Evolutionary conservation across 2,888 invertebrate genomes (phyloP), one percentile per base, ranked within the genome.

Genomic region (Palloptera scutellata): DNA sequence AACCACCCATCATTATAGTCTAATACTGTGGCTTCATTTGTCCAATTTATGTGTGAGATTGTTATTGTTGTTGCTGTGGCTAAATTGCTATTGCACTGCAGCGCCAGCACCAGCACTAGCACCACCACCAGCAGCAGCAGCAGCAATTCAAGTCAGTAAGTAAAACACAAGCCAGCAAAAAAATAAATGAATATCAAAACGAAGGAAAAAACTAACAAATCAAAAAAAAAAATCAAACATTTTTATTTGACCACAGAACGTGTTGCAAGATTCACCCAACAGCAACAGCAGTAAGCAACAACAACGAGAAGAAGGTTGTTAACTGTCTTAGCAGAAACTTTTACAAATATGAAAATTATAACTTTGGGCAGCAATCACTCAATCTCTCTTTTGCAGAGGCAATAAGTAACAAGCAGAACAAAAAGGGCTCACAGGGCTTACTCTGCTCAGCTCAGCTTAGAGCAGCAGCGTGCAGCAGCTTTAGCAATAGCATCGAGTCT

Each of bases 341-440:
- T 64, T 64, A 64, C 64, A 82, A 83, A 83, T 83, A 81, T 83
- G 83, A 83, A 83, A 83, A 83, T 83, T 83, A 83, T 83, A 83
- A 82, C 81, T 83, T 82, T 80, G 77, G 81, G 80, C 83, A 83
- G 82, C 83, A 83, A 83, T 83, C 83, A 83, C 83, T 83, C 83
- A 83, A 83, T 83, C 83, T 83, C 79, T 70, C 73, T 79, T 17
- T 15, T 51, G 61, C 52, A 41, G 48, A 42, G 17, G 61, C 60
- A 61, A 41, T 48, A 12, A 42, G 57, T 40, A 58, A 20, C 51
- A 30, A 41, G 12, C 41, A 58, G 48, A 12, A 8, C 12, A 48
- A n/a, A 12, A 48, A 15, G 15, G 15, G 48, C 48, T n/a, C 15
- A 48, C 48, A 3, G 2, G 8, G 15, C 48, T 12, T 48, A 12